Percentiles rank a stretch among this genome's conserved stretches.
Evolutionary conservation across 2,888 invertebrate species (phyloP).

Genomic region (Drosophila falleni): DNA sequence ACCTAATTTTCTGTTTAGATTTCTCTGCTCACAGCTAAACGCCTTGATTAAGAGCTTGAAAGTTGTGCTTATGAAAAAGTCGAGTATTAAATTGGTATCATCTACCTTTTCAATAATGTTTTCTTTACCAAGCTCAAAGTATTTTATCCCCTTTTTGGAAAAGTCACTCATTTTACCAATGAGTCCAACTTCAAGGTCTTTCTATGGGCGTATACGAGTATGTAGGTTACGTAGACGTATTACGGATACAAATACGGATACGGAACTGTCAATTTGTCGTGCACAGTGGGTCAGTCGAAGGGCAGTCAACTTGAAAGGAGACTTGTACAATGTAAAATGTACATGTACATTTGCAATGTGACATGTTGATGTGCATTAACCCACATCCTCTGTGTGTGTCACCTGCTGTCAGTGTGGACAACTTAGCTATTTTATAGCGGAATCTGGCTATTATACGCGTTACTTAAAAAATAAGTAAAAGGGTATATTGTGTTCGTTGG

Average conservation of each 20-base stretch:
- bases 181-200: conserved; percentile 2
- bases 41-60: background rate
- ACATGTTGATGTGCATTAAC: conserved; percentile 59
- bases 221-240: background rate
- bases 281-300: conserved; percentile 15
- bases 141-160: too few species aligned
- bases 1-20: background rate
- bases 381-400: conserved; percentile 37
- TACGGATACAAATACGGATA: background rate
- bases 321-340: background rate
- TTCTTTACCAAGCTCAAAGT: too few species aligned
- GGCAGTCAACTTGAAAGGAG: conserved; percentile 15
- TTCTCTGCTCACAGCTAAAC: background rate
- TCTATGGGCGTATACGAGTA: background rate
- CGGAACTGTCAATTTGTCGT: conserved; percentile 22
- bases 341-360: conserved; percentile 7
- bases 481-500: too few species aligned
- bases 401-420: background rate
- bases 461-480: too few species aligned
- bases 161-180: background rate
- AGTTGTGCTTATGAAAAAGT: background rate
- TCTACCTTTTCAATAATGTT: too few species aligned
- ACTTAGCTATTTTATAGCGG: too few species aligned
- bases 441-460: too few species aligned
- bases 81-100: background rate